Base-by-base conservation (phyloP, 1,140 invertebrate genomes). In the Panulirus ornatus region DNA sequence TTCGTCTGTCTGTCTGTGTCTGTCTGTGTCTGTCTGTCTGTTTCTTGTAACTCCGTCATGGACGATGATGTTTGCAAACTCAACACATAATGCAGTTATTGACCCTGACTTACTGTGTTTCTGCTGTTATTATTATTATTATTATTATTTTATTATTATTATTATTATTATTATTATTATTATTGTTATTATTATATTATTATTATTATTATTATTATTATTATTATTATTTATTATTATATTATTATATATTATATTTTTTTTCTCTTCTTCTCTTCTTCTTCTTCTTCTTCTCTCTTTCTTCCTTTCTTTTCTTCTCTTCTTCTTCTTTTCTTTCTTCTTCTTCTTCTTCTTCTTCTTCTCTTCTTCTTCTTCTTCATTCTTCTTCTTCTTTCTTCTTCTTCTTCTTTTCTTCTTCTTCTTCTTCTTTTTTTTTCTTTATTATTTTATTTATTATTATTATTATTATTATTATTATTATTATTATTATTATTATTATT, bases 231-330 rank as follows among this genome's bases (percentile, higher is more conserved):
- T 5, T n/a, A 27, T 70, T 9, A 8, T 9, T 42, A 19, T 42
- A 19, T 76, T 9, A 14, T 76, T 36, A 19, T 2, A 70, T 38
- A 22, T 42, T 36, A 8, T 42, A 36, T 34, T 11, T 36, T n/a
- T 22, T 16, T 38, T 38, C 14, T 0, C n/a, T 14, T 42, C 34
- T 19, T 30, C 11, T n/a, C 11, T 16, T 42, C 34, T n/a, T 30
- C n/a, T n/a, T 42, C 34, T 22, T 30, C 36, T 30, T 76, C 2
- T 76, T 30, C 36, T 30, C 11, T 2, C 2, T n/a, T 76, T 30
- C n/a, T 30, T 76, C 73, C 36, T 42, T 30, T 76, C 73, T 42
- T 19, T 70, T 19, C 22, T 34, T 70, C 63, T 70, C 63, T 70
- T 19, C 22, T 19, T 70, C 22, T 70, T 19, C 22, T 19, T 70